Evolutionary conservation across 2,797 vertebrate species (phyloP), one percentile per base, ranked within the genome.

Genomic region (Microctenopoma steveboyesi): DNA sequence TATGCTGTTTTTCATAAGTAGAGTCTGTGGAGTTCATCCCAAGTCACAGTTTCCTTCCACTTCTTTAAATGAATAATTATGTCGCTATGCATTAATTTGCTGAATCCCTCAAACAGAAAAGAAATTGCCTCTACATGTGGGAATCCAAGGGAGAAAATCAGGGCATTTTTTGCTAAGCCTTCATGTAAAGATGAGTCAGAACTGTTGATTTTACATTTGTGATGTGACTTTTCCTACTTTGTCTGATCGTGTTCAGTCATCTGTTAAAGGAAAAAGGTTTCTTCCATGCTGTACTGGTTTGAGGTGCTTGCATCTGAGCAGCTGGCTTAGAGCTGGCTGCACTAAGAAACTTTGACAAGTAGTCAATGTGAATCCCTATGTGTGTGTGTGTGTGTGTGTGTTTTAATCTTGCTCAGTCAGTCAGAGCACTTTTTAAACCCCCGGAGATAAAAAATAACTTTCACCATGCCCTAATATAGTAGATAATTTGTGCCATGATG

Each of bases 401-500:
- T 86, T 76, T 64, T 74, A 61, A 60, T 77, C 66, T 30, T 72
- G 59, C 75, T 84, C 86, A 88, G 79, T 85, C 79, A 88, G 80
- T 88, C 85, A 82, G 76, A 84, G 74, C 76, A 68, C 62, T 84
- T 82, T 81, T 81, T 83, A 69, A 64, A 76, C 58, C 76, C 68
- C 79, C 70, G 76, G 86, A 85, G 86, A 81, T 89, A 79, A 78
- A 81, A 79, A 22, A 63, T 16, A 82, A 84, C 79, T 76, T 87
- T 47, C 73, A 75, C 80, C 65, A 56, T 81, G 72, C 63, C 64
- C 68, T 72, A 78, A 90, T 83, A 82, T 75, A 83, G 77, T 47
- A 84, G 88, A 89, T 91, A 80, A 88, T 89, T 89, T 86, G 72
- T 75, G 68, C 78, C 81, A 84, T 91, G 83, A 88, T 91, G 90